phyloP scores from a whole-genome alignment of 2,113 vertebrate genomes.

The Sula dactylatra region DNA sequence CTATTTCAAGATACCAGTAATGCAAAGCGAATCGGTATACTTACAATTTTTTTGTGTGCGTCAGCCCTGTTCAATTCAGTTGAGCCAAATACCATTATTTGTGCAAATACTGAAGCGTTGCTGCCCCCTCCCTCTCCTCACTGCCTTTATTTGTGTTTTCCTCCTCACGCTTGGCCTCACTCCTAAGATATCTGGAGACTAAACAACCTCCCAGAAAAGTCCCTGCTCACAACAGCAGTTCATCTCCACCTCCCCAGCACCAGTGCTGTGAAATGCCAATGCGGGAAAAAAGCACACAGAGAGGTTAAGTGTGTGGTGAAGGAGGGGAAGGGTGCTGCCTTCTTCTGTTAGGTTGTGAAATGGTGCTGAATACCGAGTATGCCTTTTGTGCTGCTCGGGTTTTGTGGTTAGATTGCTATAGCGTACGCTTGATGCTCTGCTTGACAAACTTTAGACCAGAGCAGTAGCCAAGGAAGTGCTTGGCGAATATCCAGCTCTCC shows the following conservation, averaged over 20 bases:
- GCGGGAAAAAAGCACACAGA: fast-evolving
- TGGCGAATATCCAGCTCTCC: not conserved
- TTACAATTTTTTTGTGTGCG: not conserved
- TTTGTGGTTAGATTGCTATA: not conserved
- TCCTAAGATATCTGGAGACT: not conserved
- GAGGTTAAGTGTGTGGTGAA: not conserved
- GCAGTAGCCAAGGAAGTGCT: not conserved
- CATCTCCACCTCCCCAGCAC: not conserved
- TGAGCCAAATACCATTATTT: not conserved
- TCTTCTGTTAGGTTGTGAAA: not conserved
- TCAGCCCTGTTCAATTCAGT: not conserved
- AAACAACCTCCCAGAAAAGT: not conserved
- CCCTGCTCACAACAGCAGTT: fast-evolving
- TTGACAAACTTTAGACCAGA: not conserved
- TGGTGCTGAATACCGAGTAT: not conserved
- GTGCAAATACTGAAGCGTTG: not conserved
- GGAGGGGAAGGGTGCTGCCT: not conserved
- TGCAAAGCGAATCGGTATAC: not conserved
- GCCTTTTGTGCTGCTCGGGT: not conserved
- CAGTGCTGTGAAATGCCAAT: fast-evolving
- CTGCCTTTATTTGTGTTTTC: not conserved
- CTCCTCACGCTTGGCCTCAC: not conserved
- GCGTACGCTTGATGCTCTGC: fast-evolving
- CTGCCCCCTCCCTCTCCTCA: not conserved
- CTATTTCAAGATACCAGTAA: not conserved